A percentile compares a stretch with the other conserved stretches of the same genome.
Conservation (phyloP, 2,113 vertebrate species). For the Anguilla japonica region DNA sequence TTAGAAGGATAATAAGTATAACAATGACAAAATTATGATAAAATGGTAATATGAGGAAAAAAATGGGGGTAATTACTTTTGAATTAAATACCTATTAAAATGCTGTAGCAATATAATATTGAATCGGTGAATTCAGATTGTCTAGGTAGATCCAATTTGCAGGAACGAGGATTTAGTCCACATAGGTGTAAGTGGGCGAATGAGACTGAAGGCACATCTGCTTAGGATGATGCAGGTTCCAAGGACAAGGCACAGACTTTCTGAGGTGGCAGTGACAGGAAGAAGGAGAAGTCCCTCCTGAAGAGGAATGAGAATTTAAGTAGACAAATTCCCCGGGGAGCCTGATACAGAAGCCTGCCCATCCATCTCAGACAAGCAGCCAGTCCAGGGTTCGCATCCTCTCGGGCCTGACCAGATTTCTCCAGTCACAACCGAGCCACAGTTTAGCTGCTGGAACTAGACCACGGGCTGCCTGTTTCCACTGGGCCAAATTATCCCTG, state of each 20-base stretch:
- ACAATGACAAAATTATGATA: neutral
- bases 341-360: neutral
- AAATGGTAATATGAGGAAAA: neutral
- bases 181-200: neutral
- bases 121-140: neutral
- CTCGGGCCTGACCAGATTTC: neutral
- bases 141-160: neutral
- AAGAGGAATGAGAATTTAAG: neutral
- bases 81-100: neutral
- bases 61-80: neutral
- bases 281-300: neutral
- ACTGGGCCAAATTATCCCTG: neutral
- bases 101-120: neutral
- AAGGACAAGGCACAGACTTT: neutral
- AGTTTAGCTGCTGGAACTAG: neutral
- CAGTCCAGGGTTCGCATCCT: neutral
- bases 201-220: neutral
- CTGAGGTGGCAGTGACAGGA: slow-evolving; percentile 1
- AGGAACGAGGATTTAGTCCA: neutral
- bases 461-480: neutral
- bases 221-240: neutral
- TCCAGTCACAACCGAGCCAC: neutral
- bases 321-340: neutral
- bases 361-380: neutral
- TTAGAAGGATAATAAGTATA: neutral